Evolutionary conservation across 1,140 invertebrate species (phyloP).

Genomic region (Heterodera schachtii): DNA sequence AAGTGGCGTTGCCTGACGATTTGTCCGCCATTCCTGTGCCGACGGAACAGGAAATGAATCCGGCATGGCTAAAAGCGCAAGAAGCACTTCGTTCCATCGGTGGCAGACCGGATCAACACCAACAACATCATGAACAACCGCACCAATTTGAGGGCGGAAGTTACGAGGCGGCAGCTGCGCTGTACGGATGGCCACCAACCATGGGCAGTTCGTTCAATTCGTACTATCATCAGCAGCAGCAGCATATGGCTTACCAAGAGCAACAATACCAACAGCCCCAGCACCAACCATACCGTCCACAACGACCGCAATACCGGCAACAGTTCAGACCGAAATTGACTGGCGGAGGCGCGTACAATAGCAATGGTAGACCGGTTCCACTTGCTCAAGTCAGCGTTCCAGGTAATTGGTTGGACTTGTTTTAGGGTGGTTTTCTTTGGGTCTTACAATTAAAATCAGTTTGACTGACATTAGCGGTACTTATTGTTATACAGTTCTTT

Average conservation of each 20-base stretch:
- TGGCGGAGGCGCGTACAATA: not conserved
- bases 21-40: slow-evolving; percentile 5
- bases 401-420: slow-evolving; percentile 1
- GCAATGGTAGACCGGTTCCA: not conserved
- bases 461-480: no score
- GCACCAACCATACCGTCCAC: not conserved
- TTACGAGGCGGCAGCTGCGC: not conserved
- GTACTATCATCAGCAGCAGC: slow-evolving; percentile 27
- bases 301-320: not conserved
- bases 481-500: no score
- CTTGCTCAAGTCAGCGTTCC: slow-evolving; percentile 16
- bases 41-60: slow-evolving; percentile 16
- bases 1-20: not conserved
- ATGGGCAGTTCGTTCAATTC: slow-evolving; percentile 7
- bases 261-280: not conserved
- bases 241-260: not conserved
- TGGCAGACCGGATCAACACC: not conserved
- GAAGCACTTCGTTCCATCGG: slow-evolving; percentile 28
- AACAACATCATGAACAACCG: not conserved
- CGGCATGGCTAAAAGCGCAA: slow-evolving; percentile 25
- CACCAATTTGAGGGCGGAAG: not conserved
- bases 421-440: not conserved
- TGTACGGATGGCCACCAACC: slow-evolving; percentile 4
- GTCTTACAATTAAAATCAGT: no score
- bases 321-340: slow-evolving; percentile 2